Base-by-base conservation (phyloP, 2,797 vertebrate genomes). In the Leptodactylus fallax region DNA sequence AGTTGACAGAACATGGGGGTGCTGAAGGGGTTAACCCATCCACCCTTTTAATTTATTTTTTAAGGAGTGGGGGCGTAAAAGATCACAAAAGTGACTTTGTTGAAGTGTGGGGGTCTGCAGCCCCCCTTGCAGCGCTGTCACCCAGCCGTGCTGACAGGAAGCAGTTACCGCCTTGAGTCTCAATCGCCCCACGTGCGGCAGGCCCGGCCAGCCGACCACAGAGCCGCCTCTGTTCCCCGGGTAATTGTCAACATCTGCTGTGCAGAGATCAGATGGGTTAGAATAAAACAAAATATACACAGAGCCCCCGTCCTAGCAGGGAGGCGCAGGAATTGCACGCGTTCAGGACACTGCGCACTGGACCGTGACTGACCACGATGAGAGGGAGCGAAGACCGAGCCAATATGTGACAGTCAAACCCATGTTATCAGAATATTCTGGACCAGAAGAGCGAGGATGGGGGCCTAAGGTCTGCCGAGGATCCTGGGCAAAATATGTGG, bases 231-330 rank as follows among this genome's bases (percentile, higher is more conserved):
- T 92, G 91, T 94, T 92, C 93, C 81, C 82, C 65, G 79, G 55
- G 61, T 92, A 91, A 93, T 91, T 91, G 90, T 91, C 92, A 92
- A 92, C 92, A 93, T 92, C 93, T 93, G 93, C 87, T 90, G 86
- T 23, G 90, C 91, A 94, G 91, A 94, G 90, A 90, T 87, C 79
- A 69, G 79, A 86, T 85, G 87, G 55, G 77, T 45, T 27, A 63
- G 53, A 61, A 60, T 8, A 72, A 80, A 88, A 47, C 67, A 21
- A 78, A 74, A 78, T 86, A 83, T 79, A 89, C 79, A 89, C 25
- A 53, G 63, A 74, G 74, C 60, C 67, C 51, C 27, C 23, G 60
- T 36, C 17, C 27, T 25, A 10, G 7, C 23, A 87, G 36, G 56
- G 47, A 81, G 77, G 21, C 72, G 25, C 51, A 45, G 56, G n/a